Evolutionary conservation across 2,888 invertebrate species (phyloP).

Genomic region (Parasteatoda lunata): DNA sequence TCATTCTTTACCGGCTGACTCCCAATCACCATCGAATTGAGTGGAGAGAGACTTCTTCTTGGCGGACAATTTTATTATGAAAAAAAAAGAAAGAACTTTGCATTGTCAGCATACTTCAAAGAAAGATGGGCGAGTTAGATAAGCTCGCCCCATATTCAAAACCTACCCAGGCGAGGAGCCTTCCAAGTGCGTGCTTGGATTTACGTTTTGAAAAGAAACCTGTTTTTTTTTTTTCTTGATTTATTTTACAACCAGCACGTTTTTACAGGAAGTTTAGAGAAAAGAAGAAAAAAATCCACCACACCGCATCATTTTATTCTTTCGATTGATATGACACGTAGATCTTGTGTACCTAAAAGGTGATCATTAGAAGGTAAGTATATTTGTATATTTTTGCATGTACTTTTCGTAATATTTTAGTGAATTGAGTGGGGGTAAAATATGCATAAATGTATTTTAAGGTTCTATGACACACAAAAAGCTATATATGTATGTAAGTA

Average conservation of each 20-base stretch:
- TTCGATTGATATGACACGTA: too few relatives aligned
- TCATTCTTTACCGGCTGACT: constrained; percentile 30
- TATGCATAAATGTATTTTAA: too few relatives aligned
- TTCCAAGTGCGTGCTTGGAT: constrained; percentile 47
- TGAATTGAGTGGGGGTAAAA: too few relatives aligned
- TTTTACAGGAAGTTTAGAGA: constrained; percentile 16
- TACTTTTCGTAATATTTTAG: too few relatives aligned
- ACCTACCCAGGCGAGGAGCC: constrained; percentile 50
- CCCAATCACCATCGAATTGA: constrained; percentile 41
- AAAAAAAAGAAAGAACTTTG: constrained; percentile 41
- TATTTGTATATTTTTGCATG: too few relatives aligned
- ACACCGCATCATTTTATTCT: too few relatives aligned
- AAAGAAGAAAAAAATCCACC: constrained; percentile 19
- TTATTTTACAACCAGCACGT: constrained; percentile 49
- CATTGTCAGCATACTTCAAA: constrained; percentile 64
- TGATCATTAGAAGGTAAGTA: too few relatives aligned
- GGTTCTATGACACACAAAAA: too few relatives aligned
- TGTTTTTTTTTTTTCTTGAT: constrained; percentile 32
- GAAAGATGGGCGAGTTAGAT: constrained; percentile 62
- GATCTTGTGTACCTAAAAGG: too few relatives aligned
- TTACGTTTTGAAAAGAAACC: constrained; percentile 37
- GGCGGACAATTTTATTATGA: constrained; percentile 61
- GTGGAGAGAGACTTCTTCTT: constrained; percentile 22
- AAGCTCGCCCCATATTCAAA: constrained; percentile 52
- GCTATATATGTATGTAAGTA: too few relatives aligned